These are phyloP conservation scores for Homarus gammarus DNA, from an alignment of 2,888 invertebrate genomes.

Conservation along the genomic window DNA sequence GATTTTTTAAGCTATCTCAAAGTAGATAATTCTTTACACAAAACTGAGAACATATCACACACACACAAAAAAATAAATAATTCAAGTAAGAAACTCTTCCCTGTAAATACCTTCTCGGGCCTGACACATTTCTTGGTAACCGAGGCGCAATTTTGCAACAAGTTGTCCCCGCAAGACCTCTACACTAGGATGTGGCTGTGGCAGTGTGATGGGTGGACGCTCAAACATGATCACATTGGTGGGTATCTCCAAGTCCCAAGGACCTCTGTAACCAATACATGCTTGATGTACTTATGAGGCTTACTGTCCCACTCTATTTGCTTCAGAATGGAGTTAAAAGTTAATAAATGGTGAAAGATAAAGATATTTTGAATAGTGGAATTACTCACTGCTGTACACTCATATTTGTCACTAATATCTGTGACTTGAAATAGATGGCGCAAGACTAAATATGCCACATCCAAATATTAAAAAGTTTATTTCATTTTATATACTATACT, in stretches of 20 bases:
- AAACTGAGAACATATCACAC: not conserved
- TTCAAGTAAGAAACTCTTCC: conserved; percentile 23
- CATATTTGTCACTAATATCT: too few relatives aligned
- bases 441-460: too few relatives aligned
- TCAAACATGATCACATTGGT: conserved; percentile 95
- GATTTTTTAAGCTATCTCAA: not conserved
- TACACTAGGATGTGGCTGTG: conserved; percentile 94
- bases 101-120: conserved; percentile 91
- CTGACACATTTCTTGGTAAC: conserved; percentile 96
- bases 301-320: too few relatives aligned
- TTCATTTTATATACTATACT: too few relatives aligned
- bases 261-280: conserved; percentile 82
- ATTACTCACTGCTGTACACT: too few relatives aligned
- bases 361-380: too few relatives aligned
- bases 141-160: conserved; percentile 90
- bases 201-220: conserved; percentile 89
- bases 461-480: too few relatives aligned
- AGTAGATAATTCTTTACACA: not conserved
- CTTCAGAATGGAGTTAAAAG: too few relatives aligned
- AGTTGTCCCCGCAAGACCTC: conserved; percentile 92
- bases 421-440: too few relatives aligned
- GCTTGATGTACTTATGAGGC: too few relatives aligned
- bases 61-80: conserved; percentile 16
- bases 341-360: too few relatives aligned
- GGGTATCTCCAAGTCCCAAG: conserved; percentile 96